Base-by-base conservation (phyloP, 2,113 vertebrate genomes). In the Typhlomys cinereus region DNA sequence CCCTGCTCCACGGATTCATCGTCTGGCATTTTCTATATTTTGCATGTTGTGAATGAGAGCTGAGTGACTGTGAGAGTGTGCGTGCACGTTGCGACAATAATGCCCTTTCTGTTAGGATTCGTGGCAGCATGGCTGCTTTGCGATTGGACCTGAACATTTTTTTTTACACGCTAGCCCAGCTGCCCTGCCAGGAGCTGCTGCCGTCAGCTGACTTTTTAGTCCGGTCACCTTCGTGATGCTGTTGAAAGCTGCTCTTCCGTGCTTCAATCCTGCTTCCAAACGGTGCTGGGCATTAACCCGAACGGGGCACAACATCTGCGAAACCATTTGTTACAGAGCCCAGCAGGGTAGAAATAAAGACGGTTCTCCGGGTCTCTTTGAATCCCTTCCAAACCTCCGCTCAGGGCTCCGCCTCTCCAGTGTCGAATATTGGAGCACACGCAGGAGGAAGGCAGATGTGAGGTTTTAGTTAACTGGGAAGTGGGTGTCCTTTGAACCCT, bases 311-410 rank as follows among this genome's bases (percentile, higher is more conserved):
- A 78, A 44, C 17, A 44, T 7, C 25, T 12, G n/a, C n/a, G 14
- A 8, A 84, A 71, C 91, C 27, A 70, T 82, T 73, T 61, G 34
- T 78, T 71, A 81, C 25, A 76, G 39, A 70, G 18, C 4, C 7
- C 31, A 59, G 57, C 15, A 54, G 39, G 2, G 29, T 81, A 88
- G 36, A 73, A 85, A 50, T 59, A 34, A 84, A 69, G 21, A 66
- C 8, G 59, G 46, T 62, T 2, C 8, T 66, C 54, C 44, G 2
- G 4, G 41, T 84, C 4, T 70, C 14, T 91, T 76, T 80, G 25
- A 82, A 59, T 76, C 48, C 4, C 29, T 85, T 83, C 52, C 75
- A 75, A 85, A 83, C 69, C 64, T 93, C n/a, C 64, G 18, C 67
- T 85, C 14, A 39, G 44, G 20, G 48, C 0, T 62, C 31, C 74